Evolutionary conservation across 2,113 vertebrate genomes (phyloP).

Genomic region (Bubo blakistoni): DNA sequence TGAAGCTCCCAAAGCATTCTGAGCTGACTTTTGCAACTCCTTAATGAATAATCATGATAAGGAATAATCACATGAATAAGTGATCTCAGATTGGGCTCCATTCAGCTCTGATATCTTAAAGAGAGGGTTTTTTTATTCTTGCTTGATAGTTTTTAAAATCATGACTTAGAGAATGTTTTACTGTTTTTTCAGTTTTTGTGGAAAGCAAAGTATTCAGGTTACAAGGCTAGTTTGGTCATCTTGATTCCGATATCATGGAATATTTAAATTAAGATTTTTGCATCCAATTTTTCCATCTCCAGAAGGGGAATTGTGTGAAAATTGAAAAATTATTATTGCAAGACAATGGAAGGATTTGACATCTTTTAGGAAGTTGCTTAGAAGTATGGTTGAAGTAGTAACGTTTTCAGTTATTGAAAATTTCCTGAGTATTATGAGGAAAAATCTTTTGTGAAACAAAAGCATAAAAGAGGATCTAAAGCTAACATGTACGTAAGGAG

Average conservation of each 20-base stretch:
- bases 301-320: neutral
- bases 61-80: neutral
- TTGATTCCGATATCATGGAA: neutral
- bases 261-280: neutral
- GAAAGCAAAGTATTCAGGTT: neutral
- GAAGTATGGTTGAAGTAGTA: neutral
- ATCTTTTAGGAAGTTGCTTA: neutral
- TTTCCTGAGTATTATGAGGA: neutral
- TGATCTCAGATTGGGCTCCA: neutral
- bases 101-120: neutral
- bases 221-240: neutral
- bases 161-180: neutral
- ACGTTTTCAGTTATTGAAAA: neutral
- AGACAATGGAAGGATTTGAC: neutral
- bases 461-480: neutral
- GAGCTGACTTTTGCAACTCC: constrained; percentile 26
- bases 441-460: neutral
- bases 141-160: neutral
- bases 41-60: constrained; percentile 10
- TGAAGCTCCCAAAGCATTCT: constrained; percentile 13
- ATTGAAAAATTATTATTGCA: neutral
- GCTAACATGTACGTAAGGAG: neutral
- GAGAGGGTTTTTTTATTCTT: neutral
- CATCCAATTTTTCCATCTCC: neutral
- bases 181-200: neutral